A percentile compares a stretch with the other conserved stretches of the same genome.
Evolutionary conservation across 2,888 invertebrate species (phyloP).

Genomic region (Trisateles emortualis): DNA sequence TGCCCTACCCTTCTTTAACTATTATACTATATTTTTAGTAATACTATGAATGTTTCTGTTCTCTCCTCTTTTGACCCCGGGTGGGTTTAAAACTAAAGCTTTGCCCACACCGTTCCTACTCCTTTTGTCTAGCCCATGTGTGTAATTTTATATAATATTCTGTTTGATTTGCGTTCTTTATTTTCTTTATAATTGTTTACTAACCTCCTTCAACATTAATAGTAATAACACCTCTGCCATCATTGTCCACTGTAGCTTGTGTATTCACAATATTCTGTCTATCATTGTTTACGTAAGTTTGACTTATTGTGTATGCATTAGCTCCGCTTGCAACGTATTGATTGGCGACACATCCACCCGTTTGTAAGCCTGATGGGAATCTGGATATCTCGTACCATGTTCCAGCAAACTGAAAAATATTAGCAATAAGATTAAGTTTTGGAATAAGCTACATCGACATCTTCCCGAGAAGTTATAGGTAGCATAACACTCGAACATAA

Average conservation of each 20-base stretch:
- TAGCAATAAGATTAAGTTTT: not conserved
- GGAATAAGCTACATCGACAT: no score
- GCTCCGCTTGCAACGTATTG: slow-evolving; percentile 35
- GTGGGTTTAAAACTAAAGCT: no score
- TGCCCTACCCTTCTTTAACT: no score
- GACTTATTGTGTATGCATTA: slow-evolving; percentile 51
- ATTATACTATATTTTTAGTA: no score
- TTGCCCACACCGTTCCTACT: no score
- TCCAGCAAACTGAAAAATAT: slow-evolving; percentile 67
- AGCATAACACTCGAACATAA: no score
- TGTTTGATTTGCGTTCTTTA: no score
- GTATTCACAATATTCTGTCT: slow-evolving; percentile 44
- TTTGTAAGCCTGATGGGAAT: slow-evolving; percentile 72
- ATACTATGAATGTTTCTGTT: no score
- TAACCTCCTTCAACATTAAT: slow-evolving; percentile 55
- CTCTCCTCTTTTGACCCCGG: no score
- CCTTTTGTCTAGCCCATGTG: no score
- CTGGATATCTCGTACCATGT: slow-evolving; percentile 72
- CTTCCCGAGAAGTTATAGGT: no score
- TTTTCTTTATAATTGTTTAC: not conserved
- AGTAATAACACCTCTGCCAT: slow-evolving; percentile 62
- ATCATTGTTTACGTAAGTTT: slow-evolving; percentile 62
- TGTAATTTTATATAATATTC: no score
- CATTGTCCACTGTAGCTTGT: slow-evolving; percentile 43
- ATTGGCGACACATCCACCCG: slow-evolving; percentile 64